These are phyloP conservation scores for Callyntrura sp. DNA, from an alignment of 2,888 invertebrate genomes.

Conservation along the genomic window DNA sequence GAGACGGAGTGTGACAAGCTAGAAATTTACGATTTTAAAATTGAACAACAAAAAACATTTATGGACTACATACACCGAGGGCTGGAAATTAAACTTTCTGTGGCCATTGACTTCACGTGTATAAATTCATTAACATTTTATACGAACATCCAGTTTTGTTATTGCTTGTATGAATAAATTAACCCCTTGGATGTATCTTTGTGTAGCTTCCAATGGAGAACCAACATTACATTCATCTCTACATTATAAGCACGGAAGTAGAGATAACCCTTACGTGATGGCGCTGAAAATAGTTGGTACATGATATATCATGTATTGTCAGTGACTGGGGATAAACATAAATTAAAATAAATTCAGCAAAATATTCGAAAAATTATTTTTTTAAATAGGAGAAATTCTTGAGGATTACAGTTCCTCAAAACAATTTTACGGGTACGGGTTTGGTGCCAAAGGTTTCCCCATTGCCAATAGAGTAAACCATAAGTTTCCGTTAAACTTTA, in stretches of 20 bases:
- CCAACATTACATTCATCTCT: constrained; percentile 84
- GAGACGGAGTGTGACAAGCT: constrained; percentile 84
- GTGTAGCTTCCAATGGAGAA: constrained; percentile 84
- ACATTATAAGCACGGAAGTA: constrained; percentile 85
- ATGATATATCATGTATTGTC: not conserved
- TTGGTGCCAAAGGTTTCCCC: constrained; percentile 86
- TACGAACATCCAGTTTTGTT: too few species aligned
- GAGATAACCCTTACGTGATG: constrained; percentile 86
- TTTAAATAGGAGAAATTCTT: constrained; percentile 85
- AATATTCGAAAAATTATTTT: constrained; percentile 12
- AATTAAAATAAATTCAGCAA: not conserved
- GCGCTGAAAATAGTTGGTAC: constrained; percentile 85
- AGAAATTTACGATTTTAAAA: constrained; percentile 62
- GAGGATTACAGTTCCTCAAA: constrained; percentile 85
- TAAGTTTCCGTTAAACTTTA: constrained; percentile 86
- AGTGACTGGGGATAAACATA: not conserved
- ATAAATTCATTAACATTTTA: not conserved
- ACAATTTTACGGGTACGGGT: constrained; percentile 87
- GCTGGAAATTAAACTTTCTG: constrained; percentile 84
- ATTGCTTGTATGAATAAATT: too few species aligned
- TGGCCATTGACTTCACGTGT: constrained; percentile 85
- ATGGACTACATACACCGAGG: constrained; percentile 87
- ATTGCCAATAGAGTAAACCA: constrained; percentile 85
- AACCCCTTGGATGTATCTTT: too few species aligned
- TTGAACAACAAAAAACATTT: constrained; percentile 84